phyloP scores from a whole-genome alignment of 2,888 invertebrate genomes.

The Pristionchus entomophagus region DNA sequence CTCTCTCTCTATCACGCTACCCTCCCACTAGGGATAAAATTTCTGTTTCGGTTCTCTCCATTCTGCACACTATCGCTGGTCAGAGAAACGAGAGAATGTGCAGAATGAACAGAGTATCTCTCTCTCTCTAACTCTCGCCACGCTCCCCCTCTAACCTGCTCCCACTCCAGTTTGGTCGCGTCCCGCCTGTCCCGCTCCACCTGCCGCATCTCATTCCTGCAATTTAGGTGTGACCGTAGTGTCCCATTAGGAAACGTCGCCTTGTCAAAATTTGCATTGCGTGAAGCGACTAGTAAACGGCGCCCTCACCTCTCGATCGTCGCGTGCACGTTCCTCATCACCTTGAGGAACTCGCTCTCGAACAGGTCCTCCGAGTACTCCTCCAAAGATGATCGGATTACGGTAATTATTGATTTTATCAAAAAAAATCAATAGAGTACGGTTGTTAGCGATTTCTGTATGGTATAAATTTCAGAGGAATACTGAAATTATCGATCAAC shows the following conservation, averaged over 20 bases:
- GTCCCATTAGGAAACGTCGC: too few relatives aligned
- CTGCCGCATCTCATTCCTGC: conserved; percentile 80
- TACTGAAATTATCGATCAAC: background rate
- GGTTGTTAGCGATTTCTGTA: background rate
- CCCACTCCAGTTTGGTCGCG: conserved; percentile 89
- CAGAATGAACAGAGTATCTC: too few relatives aligned
- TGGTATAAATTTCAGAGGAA: background rate
- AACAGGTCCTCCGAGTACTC: conserved; percentile 75
- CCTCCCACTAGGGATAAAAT: too few relatives aligned
- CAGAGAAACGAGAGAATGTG: too few relatives aligned
- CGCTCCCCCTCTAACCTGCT: too few relatives aligned
- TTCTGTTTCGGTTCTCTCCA: too few relatives aligned
- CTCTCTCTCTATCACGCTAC: too few relatives aligned
- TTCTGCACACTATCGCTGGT: too few relatives aligned
- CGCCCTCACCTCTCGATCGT: conserved; percentile 85
- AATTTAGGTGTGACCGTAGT: too few relatives aligned
- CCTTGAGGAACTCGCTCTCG: conserved; percentile 83
- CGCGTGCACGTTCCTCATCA: conserved; percentile 83
- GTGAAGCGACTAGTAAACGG: background rate
- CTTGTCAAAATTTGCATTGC: too few relatives aligned
- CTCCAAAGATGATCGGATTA: background rate
- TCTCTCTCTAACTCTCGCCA: too few relatives aligned
- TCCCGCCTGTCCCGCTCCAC: conserved; percentile 87
- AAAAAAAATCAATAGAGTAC: background rate
- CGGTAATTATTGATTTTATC: background rate